Percentiles rank a stretch among this genome's conserved stretches.
Evolutionary conservation across 2,888 invertebrate genomes (phyloP).

Genomic region (Zygothrica quintamaculata): DNA sequence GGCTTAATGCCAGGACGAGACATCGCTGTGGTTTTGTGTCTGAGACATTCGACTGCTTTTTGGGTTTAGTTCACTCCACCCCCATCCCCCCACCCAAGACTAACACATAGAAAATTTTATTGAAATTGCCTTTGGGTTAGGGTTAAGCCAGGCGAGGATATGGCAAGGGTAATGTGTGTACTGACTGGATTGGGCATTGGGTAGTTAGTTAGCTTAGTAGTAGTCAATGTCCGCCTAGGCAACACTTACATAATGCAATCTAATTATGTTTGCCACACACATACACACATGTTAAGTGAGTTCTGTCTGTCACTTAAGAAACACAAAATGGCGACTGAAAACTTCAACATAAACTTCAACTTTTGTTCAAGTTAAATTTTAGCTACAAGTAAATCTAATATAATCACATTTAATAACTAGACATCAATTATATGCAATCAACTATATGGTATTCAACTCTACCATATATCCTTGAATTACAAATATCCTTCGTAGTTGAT

Average conservation of each 20-base stretch:
- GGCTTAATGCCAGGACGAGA: slow-evolving; percentile 59
- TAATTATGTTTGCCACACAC: slow-evolving; percentile 64
- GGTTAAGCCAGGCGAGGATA: slow-evolving; percentile 27
- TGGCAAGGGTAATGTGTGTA: too few species aligned
- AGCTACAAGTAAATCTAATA: too few species aligned
- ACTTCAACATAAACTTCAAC: slow-evolving; percentile 22
- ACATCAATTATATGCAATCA: too few species aligned
- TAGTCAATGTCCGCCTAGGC: slow-evolving; percentile 45
- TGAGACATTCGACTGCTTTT: slow-evolving; percentile 78
- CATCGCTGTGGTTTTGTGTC: slow-evolving; percentile 72
- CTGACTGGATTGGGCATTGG: background rate
- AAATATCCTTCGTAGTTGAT: slow-evolving; percentile 45
- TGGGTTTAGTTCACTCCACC: slow-evolving; percentile 43
- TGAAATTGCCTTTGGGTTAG: slow-evolving; percentile 66
- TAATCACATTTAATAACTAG: too few species aligned
- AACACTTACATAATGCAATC: slow-evolving; percentile 80
- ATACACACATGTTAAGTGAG: slow-evolving; percentile 10
- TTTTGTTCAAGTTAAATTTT: slow-evolving; percentile 8
- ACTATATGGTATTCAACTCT: background rate
- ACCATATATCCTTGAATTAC: background rate
- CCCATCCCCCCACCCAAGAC: too few species aligned
- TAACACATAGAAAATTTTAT: slow-evolving; percentile 67
- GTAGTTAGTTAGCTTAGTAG: slow-evolving; percentile 5
- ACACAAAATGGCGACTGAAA: slow-evolving; percentile 58
- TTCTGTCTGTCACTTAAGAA: slow-evolving; percentile 32